Base-by-base conservation (phyloP, 2,888 invertebrate species). In the Limnephilus marmoratus region DNA sequence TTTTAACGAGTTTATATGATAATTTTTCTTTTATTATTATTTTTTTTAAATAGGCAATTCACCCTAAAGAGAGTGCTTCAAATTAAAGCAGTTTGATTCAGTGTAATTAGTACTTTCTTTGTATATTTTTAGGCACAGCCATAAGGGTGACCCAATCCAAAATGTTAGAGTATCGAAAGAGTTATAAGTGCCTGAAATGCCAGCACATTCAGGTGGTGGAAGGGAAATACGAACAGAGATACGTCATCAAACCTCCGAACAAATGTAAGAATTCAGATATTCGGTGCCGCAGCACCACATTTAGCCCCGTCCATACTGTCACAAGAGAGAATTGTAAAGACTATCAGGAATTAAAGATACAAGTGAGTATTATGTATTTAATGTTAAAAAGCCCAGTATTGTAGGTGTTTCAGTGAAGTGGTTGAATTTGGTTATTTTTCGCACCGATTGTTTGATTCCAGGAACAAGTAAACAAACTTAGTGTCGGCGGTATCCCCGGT, bases 301-400 rank as follows among this genome's bases (percentile, higher is more conserved):
- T 97, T 93, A 95, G 95, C 92, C 95, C 95, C 94, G 95, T 97
- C 31, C 96, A 96, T 93, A 95, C 96, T 90, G 95, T 97, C 81
- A 96, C 97, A 87, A 96, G 97, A 93, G 96, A 97, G 93, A 96
- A 97, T 94, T 98, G 97, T 94, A 97, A 97, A 94, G 98, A 98
- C 96, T 98, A 98, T 95, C 98, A 98, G 95, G 98, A 98, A 96
- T 97, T 98, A 24, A 98, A 98, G 96, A 96, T 99, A 94, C 98
- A 98, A 95, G 97, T 97, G 95, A 31, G 68, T 24, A 24, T 9
- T n/a, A n/a, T 7, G 7, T 24, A 68, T 68, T 24, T 45, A 11
- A 11, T 49, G 15, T 49, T 15, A 3, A 49, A 49, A 49, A 15
- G 49, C 15, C 49, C 15, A 49, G 2, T 49, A 49, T 49, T 49